Evolutionary conservation across 2,888 invertebrate species (phyloP).

Genomic region (Acanthosepion lycidas): DNA sequence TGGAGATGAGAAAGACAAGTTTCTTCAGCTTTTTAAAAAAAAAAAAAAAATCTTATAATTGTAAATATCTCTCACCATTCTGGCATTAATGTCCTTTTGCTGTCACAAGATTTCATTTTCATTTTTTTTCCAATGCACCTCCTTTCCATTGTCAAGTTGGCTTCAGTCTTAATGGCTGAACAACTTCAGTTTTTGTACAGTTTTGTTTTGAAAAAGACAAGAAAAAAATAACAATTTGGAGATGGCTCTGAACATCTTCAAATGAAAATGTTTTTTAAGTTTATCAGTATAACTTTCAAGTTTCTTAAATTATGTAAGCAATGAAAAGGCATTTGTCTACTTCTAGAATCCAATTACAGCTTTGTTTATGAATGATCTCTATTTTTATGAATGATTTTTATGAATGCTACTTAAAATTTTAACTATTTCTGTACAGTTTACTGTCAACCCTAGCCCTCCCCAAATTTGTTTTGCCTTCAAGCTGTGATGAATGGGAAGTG

Average conservation of each 20-base stretch:
- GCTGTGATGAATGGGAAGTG: slow-evolving; percentile 22
- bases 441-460: background rate
- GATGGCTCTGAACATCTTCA: background rate
- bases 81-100: background rate
- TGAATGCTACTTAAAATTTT: background rate
- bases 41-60: background rate
- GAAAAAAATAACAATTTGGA: background rate
- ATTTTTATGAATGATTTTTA: background rate
- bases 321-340: background rate
- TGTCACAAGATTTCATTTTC: background rate
- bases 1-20: background rate
- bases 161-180: background rate
- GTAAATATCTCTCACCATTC: background rate
- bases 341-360: background rate
- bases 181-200: background rate
- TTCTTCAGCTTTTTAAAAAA: background rate
- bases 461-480: background rate
- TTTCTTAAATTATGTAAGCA: background rate
- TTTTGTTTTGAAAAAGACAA: background rate
- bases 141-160: background rate
- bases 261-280: no score
- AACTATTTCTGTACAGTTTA: background rate
- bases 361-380: slow-evolving; percentile 15
- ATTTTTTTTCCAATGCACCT: background rate
- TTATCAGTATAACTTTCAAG: background rate